Evolutionary conservation across 2,797 vertebrate species (phyloP).

Genomic region (Hozukius guyotensis): DNA sequence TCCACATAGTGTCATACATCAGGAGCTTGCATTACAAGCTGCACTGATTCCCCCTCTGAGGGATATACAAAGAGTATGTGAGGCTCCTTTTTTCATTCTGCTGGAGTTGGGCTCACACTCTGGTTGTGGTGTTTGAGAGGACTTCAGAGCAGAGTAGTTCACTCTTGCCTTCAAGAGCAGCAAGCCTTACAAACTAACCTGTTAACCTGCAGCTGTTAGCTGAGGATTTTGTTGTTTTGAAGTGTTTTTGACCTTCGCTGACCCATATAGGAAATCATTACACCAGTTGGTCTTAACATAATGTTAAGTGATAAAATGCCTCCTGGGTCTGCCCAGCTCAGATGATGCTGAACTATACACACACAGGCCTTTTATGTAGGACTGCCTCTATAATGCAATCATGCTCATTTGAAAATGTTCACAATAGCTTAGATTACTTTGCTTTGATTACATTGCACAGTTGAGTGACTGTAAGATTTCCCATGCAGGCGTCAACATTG

Average conservation of each 20-base stretch:
- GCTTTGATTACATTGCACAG: background rate
- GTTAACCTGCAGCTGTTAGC: slow-evolving; percentile 14
- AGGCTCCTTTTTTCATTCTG: background rate
- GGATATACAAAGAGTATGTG: background rate
- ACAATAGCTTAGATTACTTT: background rate
- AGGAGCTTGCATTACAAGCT: slow-evolving; percentile 17
- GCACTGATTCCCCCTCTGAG: slow-evolving; percentile 16
- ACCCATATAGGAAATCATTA: slow-evolving; percentile 61
- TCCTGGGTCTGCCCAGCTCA: slow-evolving; percentile 3
- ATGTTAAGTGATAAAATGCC: slow-evolving; percentile 37
- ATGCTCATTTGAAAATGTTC: slow-evolving; percentile 25
- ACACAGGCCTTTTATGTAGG: background rate
- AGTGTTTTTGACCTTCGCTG: slow-evolving; percentile 52
- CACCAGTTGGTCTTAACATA: slow-evolving; percentile 48
- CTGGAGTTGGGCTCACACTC: slow-evolving; percentile 1
- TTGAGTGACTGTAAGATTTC: background rate
- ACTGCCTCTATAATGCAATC: slow-evolving; percentile 8
- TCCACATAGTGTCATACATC: slow-evolving; percentile 8
- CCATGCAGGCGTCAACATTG: background rate
- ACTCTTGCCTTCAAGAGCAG: slow-evolving; percentile 27
- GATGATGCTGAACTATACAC: slow-evolving; percentile 13
- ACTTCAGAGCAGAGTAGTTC: slow-evolving; percentile 44
- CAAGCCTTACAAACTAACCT: slow-evolving; percentile 11
- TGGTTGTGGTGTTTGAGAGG: slow-evolving; percentile 27
- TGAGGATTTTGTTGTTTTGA: slow-evolving; percentile 39